These are phyloP conservation scores for Melipona quadrifasciata DNA, from an alignment of 1,140 invertebrate genomes.

Conservation along the genomic window DNA sequence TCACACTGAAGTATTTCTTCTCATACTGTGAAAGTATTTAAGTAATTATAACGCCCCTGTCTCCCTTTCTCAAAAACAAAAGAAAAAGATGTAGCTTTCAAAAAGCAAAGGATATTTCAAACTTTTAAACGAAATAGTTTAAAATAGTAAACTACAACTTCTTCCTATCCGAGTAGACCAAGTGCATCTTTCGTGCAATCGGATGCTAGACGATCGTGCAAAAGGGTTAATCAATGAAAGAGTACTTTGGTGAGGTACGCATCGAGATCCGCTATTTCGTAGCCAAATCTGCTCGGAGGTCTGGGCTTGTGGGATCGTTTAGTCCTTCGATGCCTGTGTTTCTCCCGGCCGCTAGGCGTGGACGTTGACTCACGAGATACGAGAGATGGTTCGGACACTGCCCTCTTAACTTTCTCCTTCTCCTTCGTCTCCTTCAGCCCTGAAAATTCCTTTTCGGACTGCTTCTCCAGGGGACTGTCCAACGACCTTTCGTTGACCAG, in stretches of 20 bases:
- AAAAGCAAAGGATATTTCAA: too few relatives aligned
- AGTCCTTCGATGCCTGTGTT: constrained; percentile 68
- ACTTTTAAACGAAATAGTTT: too few relatives aligned
- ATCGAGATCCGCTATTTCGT: constrained; percentile 89
- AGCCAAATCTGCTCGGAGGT: constrained; percentile 83
- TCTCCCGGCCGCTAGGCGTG: constrained; percentile 60
- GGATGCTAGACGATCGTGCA: too few relatives aligned
- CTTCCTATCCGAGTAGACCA: too few relatives aligned
- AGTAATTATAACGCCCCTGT: too few relatives aligned
- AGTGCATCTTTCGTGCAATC: too few relatives aligned
- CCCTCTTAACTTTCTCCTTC: constrained; percentile 72
- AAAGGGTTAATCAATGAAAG: neutral
- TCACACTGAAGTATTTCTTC: too few relatives aligned
- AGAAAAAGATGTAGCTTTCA: too few relatives aligned
- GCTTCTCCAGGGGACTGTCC: constrained; percentile 54
- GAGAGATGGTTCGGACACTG: constrained; percentile 73
- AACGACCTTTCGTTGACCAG: constrained; percentile 29
- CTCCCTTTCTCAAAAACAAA: too few relatives aligned
- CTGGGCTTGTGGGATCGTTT: constrained; percentile 72
- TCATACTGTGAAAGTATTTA: too few relatives aligned
- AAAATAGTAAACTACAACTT: too few relatives aligned
- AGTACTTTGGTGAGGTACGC: constrained; percentile 87
- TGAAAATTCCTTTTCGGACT: constrained; percentile 57
- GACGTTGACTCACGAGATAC: constrained; percentile 65
- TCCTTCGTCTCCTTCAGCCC: constrained; percentile 53